Percentiles rank a stretch among this genome's conserved stretches.
Evolutionary conservation across 2,888 invertebrate species (phyloP).

Genomic region (Disparrhopalites patrizii): DNA sequence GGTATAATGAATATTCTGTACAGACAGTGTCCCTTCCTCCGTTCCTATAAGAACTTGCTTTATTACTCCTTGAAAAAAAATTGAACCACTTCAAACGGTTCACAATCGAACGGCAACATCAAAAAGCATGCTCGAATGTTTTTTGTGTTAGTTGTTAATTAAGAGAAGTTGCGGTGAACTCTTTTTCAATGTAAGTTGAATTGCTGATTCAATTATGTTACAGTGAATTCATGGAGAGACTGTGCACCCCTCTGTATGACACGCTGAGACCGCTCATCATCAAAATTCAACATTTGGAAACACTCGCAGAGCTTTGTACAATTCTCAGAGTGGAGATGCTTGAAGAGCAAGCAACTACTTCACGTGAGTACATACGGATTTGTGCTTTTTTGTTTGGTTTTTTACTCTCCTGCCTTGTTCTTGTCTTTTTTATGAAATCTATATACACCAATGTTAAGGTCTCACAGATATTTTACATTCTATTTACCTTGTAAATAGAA

Average conservation of each 20-base stretch:
- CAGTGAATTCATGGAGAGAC: constrained; percentile 67
- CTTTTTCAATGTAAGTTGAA: constrained; percentile 23
- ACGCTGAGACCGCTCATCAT: constrained; percentile 88
- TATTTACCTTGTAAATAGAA: too few species aligned
- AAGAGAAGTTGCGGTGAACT: constrained; percentile 24
- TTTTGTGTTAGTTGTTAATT: constrained; percentile 15
- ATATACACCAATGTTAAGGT: too few species aligned
- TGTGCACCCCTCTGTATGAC: constrained; percentile 88
- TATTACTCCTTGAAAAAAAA: too few species aligned
- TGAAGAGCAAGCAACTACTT: constrained; percentile 81
- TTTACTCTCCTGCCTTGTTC: constrained; percentile 7
- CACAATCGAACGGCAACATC: constrained; percentile 1
- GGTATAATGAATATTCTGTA: too few species aligned
- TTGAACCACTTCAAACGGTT: neutral
- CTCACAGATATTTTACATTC: too few species aligned
- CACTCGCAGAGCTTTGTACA: constrained; percentile 91
- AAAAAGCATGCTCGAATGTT: constrained; percentile 5
- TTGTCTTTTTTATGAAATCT: constrained; percentile 6
- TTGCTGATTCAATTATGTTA: constrained; percentile 24
- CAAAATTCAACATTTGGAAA: constrained; percentile 95
- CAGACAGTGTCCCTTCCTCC: too few species aligned
- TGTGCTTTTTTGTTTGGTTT: constrained; percentile 1
- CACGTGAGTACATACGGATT: constrained; percentile 67
- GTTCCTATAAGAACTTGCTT: too few species aligned
- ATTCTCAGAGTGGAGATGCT: constrained; percentile 87